phyloP scores from a whole-genome alignment of 1,140 invertebrate species.

The Pogonomyrmex barbatus region DNA sequence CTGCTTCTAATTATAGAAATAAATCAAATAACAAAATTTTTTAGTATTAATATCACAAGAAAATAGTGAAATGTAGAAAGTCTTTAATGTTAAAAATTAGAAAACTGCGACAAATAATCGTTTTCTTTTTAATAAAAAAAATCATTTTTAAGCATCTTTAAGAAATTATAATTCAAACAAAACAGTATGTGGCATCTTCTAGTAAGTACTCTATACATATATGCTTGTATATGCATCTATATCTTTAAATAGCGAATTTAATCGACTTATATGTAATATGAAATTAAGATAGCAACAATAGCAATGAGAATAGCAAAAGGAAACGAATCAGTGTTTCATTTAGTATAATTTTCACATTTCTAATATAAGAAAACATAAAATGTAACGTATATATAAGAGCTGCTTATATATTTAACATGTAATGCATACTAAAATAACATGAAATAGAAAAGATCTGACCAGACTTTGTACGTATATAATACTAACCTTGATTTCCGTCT shows the following conservation, averaged over 20 bases:
- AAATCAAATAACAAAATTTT: not conserved
- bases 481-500: constrained; percentile 79
- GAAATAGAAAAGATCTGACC: not conserved
- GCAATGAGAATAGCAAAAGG: constrained; percentile 20
- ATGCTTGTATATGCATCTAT: not conserved
- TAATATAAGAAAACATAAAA: constrained; percentile 12
- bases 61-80: not conserved
- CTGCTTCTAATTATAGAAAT: not conserved
- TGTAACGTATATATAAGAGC: not conserved
- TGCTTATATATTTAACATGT: not conserved
- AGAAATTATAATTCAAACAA: not conserved
- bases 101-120: not conserved
- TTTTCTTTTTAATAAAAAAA: not conserved
- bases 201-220: not conserved
- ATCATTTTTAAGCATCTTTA: not conserved
- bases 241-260: constrained; percentile 9
- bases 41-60: not conserved
- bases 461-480: not conserved
- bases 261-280: not conserved
- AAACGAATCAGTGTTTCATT: not conserved
- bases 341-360: not conserved
- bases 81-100: not conserved
- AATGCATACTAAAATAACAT: not conserved
- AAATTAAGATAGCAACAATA: constrained; percentile 16
- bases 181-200: not conserved